These are phyloP conservation scores for Elgaria multicarinata DNA, from an alignment of 2,113 vertebrate species.

Conservation along the genomic window DNA sequence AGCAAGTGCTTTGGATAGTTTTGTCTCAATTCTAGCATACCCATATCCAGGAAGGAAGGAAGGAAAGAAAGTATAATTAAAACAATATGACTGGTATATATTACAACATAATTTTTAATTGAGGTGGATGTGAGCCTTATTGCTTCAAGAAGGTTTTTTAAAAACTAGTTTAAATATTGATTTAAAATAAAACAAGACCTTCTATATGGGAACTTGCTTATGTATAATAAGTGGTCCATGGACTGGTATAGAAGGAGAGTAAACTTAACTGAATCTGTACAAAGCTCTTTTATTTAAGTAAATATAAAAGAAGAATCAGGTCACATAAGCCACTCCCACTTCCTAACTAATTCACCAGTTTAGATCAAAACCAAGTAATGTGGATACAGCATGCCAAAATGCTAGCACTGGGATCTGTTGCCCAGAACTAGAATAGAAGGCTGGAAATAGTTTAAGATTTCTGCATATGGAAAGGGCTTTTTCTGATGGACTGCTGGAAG, in stretches of 20 bases:
- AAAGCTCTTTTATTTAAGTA: constrained; percentile 55
- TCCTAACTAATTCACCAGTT: constrained; percentile 50
- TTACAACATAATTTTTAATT: constrained; percentile 40
- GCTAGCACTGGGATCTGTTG: neutral
- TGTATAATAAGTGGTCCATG: constrained; percentile 50
- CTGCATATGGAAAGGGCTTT: neutral
- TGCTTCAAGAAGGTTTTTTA: constrained; percentile 43
- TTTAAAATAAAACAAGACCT: constrained; percentile 47
- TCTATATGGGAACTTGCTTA: constrained; percentile 57
- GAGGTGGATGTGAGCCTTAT: constrained; percentile 37
- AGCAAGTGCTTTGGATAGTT: constrained; percentile 47
- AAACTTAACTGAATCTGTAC: constrained; percentile 33
- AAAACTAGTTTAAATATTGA: constrained; percentile 59
- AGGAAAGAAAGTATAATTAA: constrained; percentile 2
- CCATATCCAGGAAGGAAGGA: neutral
- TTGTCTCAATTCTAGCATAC: constrained; percentile 34
- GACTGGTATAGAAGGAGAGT: constrained; percentile 48
- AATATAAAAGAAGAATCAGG: constrained; percentile 18
- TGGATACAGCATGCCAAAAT: neutral
- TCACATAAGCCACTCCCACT: constrained; percentile 21
- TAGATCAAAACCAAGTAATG: constrained; percentile 30
- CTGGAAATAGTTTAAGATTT: neutral
- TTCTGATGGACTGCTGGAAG: neutral
- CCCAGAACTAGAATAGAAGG: neutral
- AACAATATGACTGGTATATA: constrained; percentile 43